Conservation (phyloP, 2,797 vertebrate genomes). For the Sylvia borin region DNA sequence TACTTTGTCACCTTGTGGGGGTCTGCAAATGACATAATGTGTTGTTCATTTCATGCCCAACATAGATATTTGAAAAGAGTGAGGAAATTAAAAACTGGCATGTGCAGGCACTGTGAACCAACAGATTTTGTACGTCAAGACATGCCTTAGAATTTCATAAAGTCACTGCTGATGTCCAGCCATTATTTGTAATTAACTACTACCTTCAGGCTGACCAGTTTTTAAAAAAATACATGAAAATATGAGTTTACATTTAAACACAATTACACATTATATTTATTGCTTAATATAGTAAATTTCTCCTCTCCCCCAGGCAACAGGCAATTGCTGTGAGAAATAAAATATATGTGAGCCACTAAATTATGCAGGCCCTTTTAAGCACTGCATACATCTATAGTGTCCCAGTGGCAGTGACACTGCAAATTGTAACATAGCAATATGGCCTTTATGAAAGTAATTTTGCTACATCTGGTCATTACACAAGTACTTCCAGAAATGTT, state of each 20-base stretch:
- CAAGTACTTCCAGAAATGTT: background rate
- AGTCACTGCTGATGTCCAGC: constrained; percentile 10
- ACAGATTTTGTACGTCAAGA: background rate
- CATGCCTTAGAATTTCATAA: background rate
- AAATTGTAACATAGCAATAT: background rate
- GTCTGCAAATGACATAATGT: constrained; percentile 14
- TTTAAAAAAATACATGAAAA: background rate
- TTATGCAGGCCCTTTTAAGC: background rate
- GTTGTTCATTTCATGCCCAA: constrained; percentile 29
- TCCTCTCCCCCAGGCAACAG: background rate
- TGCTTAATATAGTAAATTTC: constrained; percentile 28
- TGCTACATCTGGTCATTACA: background rate
- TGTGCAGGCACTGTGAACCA: background rate
- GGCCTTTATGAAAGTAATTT: background rate
- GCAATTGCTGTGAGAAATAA: constrained; percentile 1
- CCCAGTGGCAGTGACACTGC: background rate
- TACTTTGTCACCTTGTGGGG: background rate
- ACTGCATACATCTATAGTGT: background rate
- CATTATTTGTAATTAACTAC: background rate
- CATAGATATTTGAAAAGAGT: background rate
- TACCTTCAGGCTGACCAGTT: background rate
- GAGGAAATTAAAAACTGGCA: background rate
- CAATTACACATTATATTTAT: background rate
- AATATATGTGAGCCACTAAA: background rate
- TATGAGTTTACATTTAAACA: constrained; percentile 34